Conservation (phyloP, 2,888 invertebrate species). For the Arrhopalites spinosus region DNA sequence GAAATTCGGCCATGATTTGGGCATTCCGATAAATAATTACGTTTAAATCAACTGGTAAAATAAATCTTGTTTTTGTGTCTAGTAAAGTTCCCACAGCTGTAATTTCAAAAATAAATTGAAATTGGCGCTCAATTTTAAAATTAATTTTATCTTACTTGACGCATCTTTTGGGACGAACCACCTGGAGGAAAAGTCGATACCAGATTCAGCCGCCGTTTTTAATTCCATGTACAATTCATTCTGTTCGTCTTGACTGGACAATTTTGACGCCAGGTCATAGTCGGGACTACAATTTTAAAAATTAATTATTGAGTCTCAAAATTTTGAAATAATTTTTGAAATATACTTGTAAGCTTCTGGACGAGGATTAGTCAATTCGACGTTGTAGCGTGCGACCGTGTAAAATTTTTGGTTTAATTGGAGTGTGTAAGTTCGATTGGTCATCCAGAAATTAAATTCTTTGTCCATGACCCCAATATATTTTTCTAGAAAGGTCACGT, state of each 20-base stretch:
- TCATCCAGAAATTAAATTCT: conserved; percentile 76
- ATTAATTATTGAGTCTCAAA: no score
- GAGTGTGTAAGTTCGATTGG: conserved; percentile 63
- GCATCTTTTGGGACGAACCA: conserved; percentile 78
- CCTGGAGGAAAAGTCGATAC: conserved; percentile 93
- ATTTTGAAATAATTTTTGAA: not conserved
- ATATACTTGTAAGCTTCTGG: conserved; percentile 82
- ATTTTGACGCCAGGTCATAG: conserved; percentile 58
- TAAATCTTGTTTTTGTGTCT: conserved; percentile 68
- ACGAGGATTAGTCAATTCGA: conserved; percentile 76
- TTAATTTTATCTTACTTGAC: conserved; percentile 18
- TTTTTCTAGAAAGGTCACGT: conserved; percentile 65
- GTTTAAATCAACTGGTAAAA: conserved; percentile 85
- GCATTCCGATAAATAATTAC: conserved; percentile 74
- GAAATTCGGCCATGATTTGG: conserved; percentile 67
- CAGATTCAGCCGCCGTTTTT: conserved; percentile 90
- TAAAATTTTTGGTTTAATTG: conserved; percentile 60
- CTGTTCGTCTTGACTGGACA: conserved; percentile 60
- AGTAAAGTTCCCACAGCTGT: conserved; percentile 60
- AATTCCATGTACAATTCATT: conserved; percentile 77
- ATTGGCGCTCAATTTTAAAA: not conserved
- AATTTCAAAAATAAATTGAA: not conserved
- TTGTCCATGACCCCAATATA: conserved; percentile 59
- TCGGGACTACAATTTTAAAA: conserved; percentile 56
- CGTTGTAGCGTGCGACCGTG: conserved; percentile 73